Evolutionary conservation across 2,113 vertebrate species (phyloP).

Genomic region (Carollia perspicillata): DNA sequence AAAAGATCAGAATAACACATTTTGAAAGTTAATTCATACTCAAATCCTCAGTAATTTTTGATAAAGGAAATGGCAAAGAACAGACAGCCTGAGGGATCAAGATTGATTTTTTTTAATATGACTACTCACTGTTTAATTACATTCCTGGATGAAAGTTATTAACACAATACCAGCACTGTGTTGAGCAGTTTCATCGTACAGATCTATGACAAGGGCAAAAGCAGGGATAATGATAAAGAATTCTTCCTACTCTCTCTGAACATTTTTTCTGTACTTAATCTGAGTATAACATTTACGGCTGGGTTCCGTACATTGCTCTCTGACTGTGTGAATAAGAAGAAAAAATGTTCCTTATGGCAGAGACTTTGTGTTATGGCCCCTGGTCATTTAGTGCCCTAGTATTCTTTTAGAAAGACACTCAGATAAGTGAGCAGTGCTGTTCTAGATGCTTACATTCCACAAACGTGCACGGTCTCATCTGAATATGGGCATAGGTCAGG

Average conservation of each 20-base stretch:
- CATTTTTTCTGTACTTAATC: not conserved
- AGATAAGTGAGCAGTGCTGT: not conserved
- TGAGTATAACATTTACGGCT: not conserved
- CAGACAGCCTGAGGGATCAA: not conserved
- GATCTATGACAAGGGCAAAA: not conserved
- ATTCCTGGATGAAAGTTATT: not conserved
- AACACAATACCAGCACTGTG: not conserved
- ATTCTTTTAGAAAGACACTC: not conserved
- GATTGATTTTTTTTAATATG: not conserved
- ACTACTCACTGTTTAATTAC: conserved; percentile 12
- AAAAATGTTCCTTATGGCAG: not conserved
- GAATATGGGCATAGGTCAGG: not conserved
- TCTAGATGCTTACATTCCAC: not conserved
- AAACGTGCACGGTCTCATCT: not conserved
- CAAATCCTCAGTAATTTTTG: not conserved
- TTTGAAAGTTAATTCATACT: conserved; percentile 30
- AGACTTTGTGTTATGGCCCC: not conserved
- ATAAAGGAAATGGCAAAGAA: not conserved
- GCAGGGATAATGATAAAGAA: not conserved
- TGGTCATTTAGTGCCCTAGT: not conserved
- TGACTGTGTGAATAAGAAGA: not conserved
- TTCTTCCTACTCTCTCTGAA: not conserved
- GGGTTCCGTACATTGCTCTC: not conserved
- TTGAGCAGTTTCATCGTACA: not conserved
- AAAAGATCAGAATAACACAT: conserved; percentile 1